Evolutionary conservation across 2,888 invertebrate species (phyloP).

Genomic region (Hirudinaria manillensis): DNA sequence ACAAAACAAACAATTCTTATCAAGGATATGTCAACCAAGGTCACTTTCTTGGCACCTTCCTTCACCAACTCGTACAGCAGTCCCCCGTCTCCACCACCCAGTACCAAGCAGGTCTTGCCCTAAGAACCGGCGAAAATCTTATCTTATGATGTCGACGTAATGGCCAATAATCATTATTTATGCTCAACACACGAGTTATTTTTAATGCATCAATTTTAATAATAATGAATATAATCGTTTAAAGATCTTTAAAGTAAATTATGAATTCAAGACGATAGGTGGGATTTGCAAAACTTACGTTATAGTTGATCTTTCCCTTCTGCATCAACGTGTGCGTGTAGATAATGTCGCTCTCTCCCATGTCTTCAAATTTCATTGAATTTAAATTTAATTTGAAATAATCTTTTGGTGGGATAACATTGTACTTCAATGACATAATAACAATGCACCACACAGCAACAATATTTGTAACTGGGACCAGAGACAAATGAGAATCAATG

Average conservation of each 20-base stretch:
- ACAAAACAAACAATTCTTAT: too few species aligned
- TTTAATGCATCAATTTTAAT: neutral
- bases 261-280: neutral
- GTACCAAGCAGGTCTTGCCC: conserved; percentile 81
- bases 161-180: neutral
- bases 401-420: neutral
- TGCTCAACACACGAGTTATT: neutral
- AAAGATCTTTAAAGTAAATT: neutral
- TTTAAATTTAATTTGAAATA: conserved; percentile 36
- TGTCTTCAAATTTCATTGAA: conserved; percentile 46
- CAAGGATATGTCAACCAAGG: conserved; percentile 69
- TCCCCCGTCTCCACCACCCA: conserved; percentile 93
- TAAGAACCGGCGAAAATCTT: neutral
- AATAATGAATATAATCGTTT: neutral
- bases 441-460: too few species aligned
- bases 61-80: conserved; percentile 80
- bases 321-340: conserved; percentile 89
- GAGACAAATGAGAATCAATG: neutral
- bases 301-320: conserved; percentile 72
- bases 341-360: conserved; percentile 82
- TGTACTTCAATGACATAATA: neutral
- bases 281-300: conserved; percentile 43
- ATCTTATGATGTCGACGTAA: neutral
- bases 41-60: conserved; percentile 79
- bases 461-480: too few species aligned